Conservation (phyloP, 2,113 vertebrate genomes). For the Grammomys dolichurus region DNA sequence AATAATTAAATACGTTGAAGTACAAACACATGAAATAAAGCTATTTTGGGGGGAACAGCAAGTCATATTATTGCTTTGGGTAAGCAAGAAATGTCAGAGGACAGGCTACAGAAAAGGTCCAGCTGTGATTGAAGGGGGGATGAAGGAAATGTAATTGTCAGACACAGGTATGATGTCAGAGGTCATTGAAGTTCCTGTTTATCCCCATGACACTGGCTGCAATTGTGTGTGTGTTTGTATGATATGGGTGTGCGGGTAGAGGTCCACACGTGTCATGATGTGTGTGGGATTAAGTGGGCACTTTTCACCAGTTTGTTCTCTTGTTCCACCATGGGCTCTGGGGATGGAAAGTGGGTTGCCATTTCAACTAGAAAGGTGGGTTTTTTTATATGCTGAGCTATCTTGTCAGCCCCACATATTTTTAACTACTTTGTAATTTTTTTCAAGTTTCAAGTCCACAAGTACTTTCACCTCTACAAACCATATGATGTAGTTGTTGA, state of each 20-base stretch:
- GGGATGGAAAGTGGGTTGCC: not conserved
- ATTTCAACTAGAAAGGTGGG: not conserved
- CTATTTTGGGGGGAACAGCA: not conserved
- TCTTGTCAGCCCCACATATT: not conserved
- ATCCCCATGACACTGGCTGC: not conserved
- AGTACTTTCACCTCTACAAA: conserved; percentile 82
- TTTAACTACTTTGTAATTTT: not conserved
- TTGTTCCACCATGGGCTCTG: not conserved
- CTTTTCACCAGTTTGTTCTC: too few species aligned
- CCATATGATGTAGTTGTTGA: conserved; percentile 71
- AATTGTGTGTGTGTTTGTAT: not conserved
- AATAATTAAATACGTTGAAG: not conserved
- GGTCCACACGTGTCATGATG: not conserved
- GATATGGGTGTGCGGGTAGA: not conserved
- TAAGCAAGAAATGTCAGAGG: not conserved
- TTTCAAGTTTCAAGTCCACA: conserved; percentile 73
- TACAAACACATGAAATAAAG: not conserved
- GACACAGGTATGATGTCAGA: not conserved
- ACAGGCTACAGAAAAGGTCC: not conserved
- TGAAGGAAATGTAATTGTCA: not conserved
- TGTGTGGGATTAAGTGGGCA: not conserved
- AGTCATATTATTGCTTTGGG: not conserved
- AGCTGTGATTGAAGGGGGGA: not conserved
- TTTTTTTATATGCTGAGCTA: not conserved
- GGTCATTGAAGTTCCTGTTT: not conserved